phyloP scores from a whole-genome alignment of 1,140 invertebrate genomes.

The Chionoecetes opilio region DNA sequence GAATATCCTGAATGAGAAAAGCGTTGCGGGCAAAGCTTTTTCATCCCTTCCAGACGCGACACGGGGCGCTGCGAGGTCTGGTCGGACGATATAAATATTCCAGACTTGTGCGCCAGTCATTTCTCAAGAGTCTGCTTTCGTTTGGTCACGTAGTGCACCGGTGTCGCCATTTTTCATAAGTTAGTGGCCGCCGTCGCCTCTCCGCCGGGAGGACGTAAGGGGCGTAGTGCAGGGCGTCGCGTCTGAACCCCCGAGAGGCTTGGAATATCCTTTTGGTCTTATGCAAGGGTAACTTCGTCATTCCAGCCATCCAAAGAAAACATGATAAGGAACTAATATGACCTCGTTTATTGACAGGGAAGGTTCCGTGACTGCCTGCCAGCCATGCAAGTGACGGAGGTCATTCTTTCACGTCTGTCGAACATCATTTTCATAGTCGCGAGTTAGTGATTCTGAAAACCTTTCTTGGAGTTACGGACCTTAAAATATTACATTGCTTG shows the following conservation, averaged over 20 bases:
- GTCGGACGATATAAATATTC: conserved; percentile 71
- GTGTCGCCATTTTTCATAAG: conserved; percentile 75
- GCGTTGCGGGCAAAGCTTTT: conserved; percentile 18
- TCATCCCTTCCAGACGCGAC: conserved; percentile 43
- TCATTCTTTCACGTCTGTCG: conserved; percentile 44
- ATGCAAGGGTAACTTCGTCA: conserved; percentile 73
- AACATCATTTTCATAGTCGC: conserved; percentile 7
- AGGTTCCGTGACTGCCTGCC: not conserved
- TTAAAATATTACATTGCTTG: no score
- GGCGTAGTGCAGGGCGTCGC: not conserved
- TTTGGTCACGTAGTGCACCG: conserved; percentile 68
- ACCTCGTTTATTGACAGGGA: conserved; percentile 75
- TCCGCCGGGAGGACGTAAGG: conserved; percentile 37
- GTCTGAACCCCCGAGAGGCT: not conserved
- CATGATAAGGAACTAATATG: conserved; percentile 77
- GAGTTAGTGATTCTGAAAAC: not conserved
- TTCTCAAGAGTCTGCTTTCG: conserved; percentile 78
- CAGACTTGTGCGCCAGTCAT: conserved; percentile 74
- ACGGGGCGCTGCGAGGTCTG: conserved; percentile 19
- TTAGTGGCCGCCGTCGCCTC: conserved; percentile 58
- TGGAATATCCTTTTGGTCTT: conserved; percentile 59
- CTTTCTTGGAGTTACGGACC: not conserved
- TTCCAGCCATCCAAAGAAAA: conserved; percentile 76
- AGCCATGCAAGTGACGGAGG: conserved; percentile 25
- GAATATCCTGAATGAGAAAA: conserved; percentile 36